Evolutionary conservation across 1,140 invertebrate genomes (phyloP), one percentile per base, ranked within the genome.

Genomic region (Harpegnathos saltator): DNA sequence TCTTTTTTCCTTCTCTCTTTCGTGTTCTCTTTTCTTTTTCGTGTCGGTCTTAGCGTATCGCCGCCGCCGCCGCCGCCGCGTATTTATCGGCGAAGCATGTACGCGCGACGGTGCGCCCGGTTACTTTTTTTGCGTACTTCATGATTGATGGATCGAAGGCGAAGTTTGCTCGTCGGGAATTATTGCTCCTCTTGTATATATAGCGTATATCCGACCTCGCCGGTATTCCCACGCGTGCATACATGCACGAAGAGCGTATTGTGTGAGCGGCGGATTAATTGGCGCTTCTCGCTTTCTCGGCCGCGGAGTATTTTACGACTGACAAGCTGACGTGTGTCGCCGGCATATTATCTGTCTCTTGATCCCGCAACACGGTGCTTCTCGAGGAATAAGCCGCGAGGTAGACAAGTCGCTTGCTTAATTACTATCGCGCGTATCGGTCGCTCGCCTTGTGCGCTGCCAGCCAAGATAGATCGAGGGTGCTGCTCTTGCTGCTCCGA

Each of bases 301-400:
- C 11, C 7, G 38, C 68, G 26, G 52, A 58, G 52, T 69, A 69
- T 69, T 78, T 74, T 82, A 86, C 82, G 54, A 52, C 71, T 58
- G 82, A 84, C 72, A 75, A 80, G 68, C 56, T 50, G 72, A 85
- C 83, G 59, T 59, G 44, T 85, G 81, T 78, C 63, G 80, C 78
- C 85, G 84, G 72, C 81, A 85, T 81, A 77, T 89, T 91, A 91
- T 89, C 89, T 88, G 82, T 85, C 87, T 87, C 85, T 82, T 85
- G 78, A 90, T 91, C 87, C 83, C 85, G 73, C 74, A 74, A 89
- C 90, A 90, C 84, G 88, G 80, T 85, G 74, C 89, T 85, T 26
- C 86, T 63, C 81, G 83, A 84, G 65, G 81, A 83, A 83, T 77
- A 88, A 84, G 62, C 66, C 66, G 62, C 63, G 65, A 58, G 38